Evolutionary conservation across 1,140 invertebrate genomes (phyloP).

Genomic region (Bombus superbus): DNA sequence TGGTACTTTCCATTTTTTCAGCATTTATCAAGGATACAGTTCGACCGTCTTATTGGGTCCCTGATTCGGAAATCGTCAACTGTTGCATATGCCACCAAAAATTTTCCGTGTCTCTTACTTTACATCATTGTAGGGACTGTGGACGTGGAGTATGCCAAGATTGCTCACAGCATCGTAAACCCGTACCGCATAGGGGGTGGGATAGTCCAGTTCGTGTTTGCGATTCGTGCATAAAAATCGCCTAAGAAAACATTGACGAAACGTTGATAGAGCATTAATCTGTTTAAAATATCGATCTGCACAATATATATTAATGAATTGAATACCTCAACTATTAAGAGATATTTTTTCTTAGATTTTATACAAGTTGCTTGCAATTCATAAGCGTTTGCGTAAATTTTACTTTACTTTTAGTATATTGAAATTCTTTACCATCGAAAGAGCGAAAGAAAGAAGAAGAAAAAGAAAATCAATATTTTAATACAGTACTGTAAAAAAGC

Average conservation of each 20-base stretch:
- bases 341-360: constrained; percentile 9
- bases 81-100: constrained; percentile 86
- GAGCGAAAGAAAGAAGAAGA: neutral
- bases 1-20: constrained; percentile 73
- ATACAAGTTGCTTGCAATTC: neutral
- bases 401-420: neutral
- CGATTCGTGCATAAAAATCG: constrained; percentile 84
- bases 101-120: constrained; percentile 74
- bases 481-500: constrained; percentile 16
- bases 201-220: constrained; percentile 88
- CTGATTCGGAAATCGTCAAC: constrained; percentile 87
- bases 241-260: constrained; percentile 58
- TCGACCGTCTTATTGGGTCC: constrained; percentile 92
- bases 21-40: constrained; percentile 90
- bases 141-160: constrained; percentile 88
- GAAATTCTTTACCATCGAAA: neutral
- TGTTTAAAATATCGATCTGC: neutral
- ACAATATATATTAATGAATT: constrained; percentile 7
- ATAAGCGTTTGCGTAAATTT: neutral
- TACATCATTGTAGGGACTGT: constrained; percentile 92
- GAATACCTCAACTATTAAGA: neutral
- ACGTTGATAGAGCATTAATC: neutral
- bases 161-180: constrained; percentile 85
- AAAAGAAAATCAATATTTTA: constrained; percentile 18
- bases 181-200: constrained; percentile 88